Conservation (phyloP, 2,113 vertebrate species). For the Telmatochromis bifrenatus region DNA sequence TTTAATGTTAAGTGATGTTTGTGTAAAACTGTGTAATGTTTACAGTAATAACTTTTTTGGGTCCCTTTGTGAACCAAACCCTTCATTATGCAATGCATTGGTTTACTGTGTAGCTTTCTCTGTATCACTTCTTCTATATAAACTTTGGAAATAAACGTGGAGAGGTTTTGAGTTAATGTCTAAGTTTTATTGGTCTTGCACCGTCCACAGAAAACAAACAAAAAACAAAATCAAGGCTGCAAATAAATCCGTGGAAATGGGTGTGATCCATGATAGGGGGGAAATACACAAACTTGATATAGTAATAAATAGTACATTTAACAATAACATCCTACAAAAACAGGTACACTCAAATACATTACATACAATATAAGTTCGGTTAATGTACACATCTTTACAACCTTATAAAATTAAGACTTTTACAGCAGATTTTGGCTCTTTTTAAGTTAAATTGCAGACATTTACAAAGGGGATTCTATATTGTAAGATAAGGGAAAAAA, state of each 20-base stretch:
- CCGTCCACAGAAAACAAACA: neutral
- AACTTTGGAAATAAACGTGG: constrained; percentile 28
- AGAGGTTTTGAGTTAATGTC: neutral
- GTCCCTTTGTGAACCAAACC: neutral
- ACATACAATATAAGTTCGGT: neutral
- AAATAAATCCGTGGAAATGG: neutral
- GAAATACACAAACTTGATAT: neutral
- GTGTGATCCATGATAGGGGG: neutral
- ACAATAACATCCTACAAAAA: constrained; percentile 46
- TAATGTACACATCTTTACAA: constrained; percentile 35
- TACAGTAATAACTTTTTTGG: neutral
- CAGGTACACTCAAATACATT: neutral
- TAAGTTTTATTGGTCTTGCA: neutral
- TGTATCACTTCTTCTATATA: neutral
- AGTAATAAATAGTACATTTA: constrained; percentile 71
- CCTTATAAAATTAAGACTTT: neutral
- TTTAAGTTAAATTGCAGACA: constrained; percentile 55
- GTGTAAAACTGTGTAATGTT: constrained; percentile 20
- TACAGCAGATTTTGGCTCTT: constrained; percentile 20
- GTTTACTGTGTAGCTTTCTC: neutral
- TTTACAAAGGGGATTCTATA: constrained; percentile 33
- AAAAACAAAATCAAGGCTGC: neutral
- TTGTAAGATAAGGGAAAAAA: constrained; percentile 40
- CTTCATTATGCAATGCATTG: neutral
- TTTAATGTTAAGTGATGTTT: constrained; percentile 3